phyloP scores from a whole-genome alignment of 2,888 invertebrate species.

The Stenchaetothrips biformis region DNA sequence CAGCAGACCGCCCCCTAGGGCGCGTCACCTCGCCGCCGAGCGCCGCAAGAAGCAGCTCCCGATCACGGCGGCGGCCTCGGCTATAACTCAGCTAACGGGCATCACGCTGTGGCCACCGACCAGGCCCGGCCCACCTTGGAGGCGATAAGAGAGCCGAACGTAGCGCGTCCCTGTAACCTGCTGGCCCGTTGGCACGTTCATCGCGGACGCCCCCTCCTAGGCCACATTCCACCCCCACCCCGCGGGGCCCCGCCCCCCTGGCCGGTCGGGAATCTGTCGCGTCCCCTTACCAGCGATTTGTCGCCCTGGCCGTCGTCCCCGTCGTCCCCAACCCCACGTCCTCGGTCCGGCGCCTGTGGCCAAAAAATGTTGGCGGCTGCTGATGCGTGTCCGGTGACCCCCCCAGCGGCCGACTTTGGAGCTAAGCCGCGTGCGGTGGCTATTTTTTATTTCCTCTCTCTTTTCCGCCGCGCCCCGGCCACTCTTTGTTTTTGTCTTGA shows the following conservation, averaged over 20 bases:
- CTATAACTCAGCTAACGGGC: background rate
- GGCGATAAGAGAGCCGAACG: background rate
- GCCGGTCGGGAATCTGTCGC: background rate
- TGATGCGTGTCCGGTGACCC: background rate
- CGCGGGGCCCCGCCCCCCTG: background rate
- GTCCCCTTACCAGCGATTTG: slow-evolving; percentile 4
- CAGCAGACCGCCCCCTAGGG: background rate
- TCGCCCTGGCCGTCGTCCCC: background rate
- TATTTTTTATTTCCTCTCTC: no score
- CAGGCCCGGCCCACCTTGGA: background rate
- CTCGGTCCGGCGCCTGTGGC: background rate
- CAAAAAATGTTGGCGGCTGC: slow-evolving; percentile 9
- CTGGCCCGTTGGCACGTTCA: slow-evolving; percentile 12
- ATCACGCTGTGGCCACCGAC: background rate
- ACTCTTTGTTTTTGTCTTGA: no score
- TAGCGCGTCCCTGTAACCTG: background rate
- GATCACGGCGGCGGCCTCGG: background rate
- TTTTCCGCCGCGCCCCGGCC: no score
- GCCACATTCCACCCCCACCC: background rate
- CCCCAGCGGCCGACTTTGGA: no score
- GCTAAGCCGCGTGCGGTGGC: no score
- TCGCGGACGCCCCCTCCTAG: background rate
- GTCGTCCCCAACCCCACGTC: background rate
- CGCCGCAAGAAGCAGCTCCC: background rate
- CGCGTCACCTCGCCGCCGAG: background rate